A percentile compares a stretch with the other conserved stretches of the same genome.
These are phyloP conservation scores for Epistrophe grossulariae DNA, from an alignment of 2,888 invertebrate species.

Conservation along the genomic window DNA sequence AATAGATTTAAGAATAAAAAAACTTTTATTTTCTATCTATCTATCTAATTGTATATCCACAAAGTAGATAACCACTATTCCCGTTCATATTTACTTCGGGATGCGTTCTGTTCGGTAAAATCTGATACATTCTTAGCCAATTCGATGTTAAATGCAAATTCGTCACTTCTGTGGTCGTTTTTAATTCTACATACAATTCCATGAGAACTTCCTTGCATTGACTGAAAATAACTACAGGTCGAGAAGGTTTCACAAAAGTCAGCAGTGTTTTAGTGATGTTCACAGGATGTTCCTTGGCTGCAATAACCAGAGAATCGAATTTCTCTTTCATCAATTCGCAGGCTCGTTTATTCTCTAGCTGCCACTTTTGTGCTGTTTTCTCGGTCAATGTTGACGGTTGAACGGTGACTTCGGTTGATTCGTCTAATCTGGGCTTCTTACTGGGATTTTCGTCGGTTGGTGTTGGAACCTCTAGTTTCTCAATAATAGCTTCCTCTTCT, in stretches of 20 bases:
- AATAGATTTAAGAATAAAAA: neutral
- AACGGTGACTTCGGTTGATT: conserved; percentile 73
- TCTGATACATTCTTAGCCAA: conserved; percentile 96
- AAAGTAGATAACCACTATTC: conserved; percentile 94
- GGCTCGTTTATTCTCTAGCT: conserved; percentile 88
- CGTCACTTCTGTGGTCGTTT: conserved; percentile 88
- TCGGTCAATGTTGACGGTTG: conserved; percentile 51
- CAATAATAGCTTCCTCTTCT: conserved; percentile 60
- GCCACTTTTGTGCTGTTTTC: conserved; percentile 85
- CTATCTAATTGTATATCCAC: conserved; percentile 85
- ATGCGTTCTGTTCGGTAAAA: conserved; percentile 95
- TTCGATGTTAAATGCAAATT: conserved; percentile 92
- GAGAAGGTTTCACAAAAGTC: conserved; percentile 91
- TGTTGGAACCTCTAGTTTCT: conserved; percentile 20
- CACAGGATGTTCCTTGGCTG: conserved; percentile 93
- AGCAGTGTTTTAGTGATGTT: conserved; percentile 90
- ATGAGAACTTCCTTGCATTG: conserved; percentile 92
- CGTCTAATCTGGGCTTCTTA: conserved; percentile 82
- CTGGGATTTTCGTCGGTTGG: conserved; percentile 77
- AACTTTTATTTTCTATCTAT: conserved; percentile 65
- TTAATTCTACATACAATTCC: conserved; percentile 92
- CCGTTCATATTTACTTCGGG: conserved; percentile 96
- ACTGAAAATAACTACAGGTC: conserved; percentile 94
- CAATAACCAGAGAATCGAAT: conserved; percentile 91
- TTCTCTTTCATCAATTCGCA: conserved; percentile 86